Conservation (phyloP, 2,797 vertebrate species). For the Sylvilagus floridanus region DNA sequence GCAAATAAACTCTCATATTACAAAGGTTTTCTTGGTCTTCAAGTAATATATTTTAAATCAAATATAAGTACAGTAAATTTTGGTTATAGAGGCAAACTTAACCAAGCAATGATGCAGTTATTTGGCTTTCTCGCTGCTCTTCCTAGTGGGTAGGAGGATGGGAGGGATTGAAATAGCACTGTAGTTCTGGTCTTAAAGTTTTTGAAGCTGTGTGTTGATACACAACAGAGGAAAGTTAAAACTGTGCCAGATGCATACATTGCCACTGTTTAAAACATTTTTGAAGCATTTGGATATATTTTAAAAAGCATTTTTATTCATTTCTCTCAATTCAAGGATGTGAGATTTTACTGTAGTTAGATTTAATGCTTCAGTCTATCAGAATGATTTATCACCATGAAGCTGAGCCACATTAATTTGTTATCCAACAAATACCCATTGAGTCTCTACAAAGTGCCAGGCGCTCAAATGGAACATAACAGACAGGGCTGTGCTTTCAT, state of each 20-base stretch:
- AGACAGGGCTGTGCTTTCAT: not conserved
- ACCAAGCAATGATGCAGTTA: not conserved
- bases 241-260: not conserved
- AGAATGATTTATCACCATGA: not conserved
- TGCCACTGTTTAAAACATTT: not conserved
- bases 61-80: not conserved
- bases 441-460: not conserved
- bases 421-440: constrained; percentile 2
- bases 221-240: not conserved
- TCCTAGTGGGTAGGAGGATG: not conserved
- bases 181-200: not conserved
- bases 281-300: constrained; percentile 34
- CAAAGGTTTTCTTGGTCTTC: not conserved
- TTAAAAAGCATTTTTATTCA: not conserved
- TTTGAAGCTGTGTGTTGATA: not conserved
- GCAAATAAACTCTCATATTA: not conserved
- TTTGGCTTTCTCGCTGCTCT: not conserved
- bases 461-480: not conserved
- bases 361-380: not conserved
- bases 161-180: not conserved
- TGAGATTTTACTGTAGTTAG: constrained; percentile 27
- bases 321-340: not conserved
- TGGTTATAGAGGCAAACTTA: not conserved
- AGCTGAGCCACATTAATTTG: constrained; percentile 4
- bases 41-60: not conserved